Evolutionary conservation across 2,797 vertebrate genomes (phyloP), one percentile per base, ranked within the genome.

Genomic region (Lithobates pipiens): DNA sequence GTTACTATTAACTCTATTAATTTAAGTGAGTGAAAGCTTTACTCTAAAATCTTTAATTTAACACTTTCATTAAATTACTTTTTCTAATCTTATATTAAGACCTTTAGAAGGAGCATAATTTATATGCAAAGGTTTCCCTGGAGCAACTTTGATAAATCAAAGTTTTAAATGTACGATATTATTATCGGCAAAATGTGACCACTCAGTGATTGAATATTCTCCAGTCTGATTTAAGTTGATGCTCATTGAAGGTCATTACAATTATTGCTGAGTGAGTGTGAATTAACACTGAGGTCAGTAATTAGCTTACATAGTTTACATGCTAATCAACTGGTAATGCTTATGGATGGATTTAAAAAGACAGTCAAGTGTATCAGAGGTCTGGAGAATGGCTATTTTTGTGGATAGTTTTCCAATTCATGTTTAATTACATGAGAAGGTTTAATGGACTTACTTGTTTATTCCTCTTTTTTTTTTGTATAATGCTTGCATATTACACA

Each of bases 41-140:
- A 23, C 82, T 82, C 83, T 86, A 23, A 79, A 81, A 89, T 86
- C 0, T 0, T 75, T 77, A 85, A 67, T 75, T 2, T 85, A 68
- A 89, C 80, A 27, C 50, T 81, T 87, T 75, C 80, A 89, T 25
- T 74, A 89, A 88, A 88, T 88, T 88, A 76, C 83, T 81, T 88
- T 77, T 68, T 69, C 36, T 87, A 72, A 84, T 27, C 10, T 68
- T 46, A 23, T 75, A 90, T 90, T 23, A 83, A 86, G 46, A 78
- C 61, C 27, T 84, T 83, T 71, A 89, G 85, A 89, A 79, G 44
- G 36, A 80, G 84, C 86, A 34, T 85, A 68, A 74, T 78, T 18
- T 78, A 73, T 82, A 1, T 83, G 27, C 8, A 34, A 83, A 27
- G 65, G 87, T 71, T 83, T 91, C 23, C 50, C 90, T 89, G 61